Conservation (phyloP, 1,140 invertebrate species). For the Sitophilus oryzae region DNA sequence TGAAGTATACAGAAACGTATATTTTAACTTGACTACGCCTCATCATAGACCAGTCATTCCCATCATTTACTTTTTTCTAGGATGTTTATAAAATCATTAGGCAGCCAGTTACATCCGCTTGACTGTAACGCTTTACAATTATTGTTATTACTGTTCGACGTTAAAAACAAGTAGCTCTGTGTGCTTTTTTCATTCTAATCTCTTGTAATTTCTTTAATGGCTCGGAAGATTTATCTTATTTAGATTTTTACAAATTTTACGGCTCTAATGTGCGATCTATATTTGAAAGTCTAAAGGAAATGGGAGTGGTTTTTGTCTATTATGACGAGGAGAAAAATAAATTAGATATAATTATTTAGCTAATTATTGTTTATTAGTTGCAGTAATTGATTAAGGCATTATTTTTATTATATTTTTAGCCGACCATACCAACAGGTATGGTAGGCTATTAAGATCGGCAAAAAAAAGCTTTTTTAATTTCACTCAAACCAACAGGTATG, state of each 20-base stretch:
- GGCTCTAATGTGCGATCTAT: neutral
- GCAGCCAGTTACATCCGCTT: neutral
- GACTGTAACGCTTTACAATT: neutral
- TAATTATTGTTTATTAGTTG: no score
- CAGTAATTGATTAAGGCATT: no score
- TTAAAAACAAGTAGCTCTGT: neutral
- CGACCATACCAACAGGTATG: no score
- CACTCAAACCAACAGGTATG: no score
- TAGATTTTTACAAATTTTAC: neutral
- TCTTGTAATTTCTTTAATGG: neutral
- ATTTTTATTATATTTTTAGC: no score
- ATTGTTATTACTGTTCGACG: neutral
- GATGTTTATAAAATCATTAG: neutral
- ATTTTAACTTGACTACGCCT: neutral
- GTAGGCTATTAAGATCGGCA: no score
- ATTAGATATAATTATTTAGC: no score
- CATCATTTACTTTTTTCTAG: neutral
- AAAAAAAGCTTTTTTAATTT: no score
- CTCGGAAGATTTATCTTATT: neutral
- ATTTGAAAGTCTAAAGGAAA: no score
- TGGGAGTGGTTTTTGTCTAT: no score
- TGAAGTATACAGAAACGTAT: slow-evolving; percentile 2
- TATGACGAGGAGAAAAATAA: no score
- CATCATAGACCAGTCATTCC: neutral
- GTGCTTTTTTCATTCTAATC: neutral